These are phyloP conservation scores for Nemurella pictetii DNA, from an alignment of 2,888 invertebrate genomes.

Conservation along the genomic window DNA sequence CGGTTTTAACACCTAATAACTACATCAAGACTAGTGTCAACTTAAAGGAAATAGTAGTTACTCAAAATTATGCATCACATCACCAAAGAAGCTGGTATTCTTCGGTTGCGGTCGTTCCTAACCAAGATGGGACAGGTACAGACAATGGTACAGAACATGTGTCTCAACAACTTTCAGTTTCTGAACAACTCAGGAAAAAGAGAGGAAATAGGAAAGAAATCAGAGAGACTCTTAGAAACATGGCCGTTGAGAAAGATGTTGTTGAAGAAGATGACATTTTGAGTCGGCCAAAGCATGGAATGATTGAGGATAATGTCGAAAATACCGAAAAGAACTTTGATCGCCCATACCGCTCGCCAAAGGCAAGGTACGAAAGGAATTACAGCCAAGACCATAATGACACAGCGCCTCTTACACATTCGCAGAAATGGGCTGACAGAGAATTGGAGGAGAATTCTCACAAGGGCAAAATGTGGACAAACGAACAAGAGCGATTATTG, in stretches of 20 bases:
- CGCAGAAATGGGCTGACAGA: background rate
- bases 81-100: background rate
- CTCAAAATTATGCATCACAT: background rate
- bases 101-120: background rate
- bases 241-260: background rate
- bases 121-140: background rate
- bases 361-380: background rate
- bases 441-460: background rate
- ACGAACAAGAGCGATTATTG: conserved; percentile 4
- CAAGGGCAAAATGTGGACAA: background rate
- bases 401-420: background rate
- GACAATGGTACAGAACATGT: too few species aligned
- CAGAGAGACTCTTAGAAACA: background rate
- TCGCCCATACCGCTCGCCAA: background rate
- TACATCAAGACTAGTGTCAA: background rate
- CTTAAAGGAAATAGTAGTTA: background rate
- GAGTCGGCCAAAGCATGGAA: background rate
- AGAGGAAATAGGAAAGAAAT: background rate
- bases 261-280: background rate
- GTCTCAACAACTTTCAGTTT: too few species aligned
- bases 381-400: background rate
- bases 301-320: background rate
- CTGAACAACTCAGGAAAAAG: background rate
- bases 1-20: background rate
- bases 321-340: background rate